Conservation (phyloP, 2,113 vertebrate genomes). For the Platycercus adscitus region DNA sequence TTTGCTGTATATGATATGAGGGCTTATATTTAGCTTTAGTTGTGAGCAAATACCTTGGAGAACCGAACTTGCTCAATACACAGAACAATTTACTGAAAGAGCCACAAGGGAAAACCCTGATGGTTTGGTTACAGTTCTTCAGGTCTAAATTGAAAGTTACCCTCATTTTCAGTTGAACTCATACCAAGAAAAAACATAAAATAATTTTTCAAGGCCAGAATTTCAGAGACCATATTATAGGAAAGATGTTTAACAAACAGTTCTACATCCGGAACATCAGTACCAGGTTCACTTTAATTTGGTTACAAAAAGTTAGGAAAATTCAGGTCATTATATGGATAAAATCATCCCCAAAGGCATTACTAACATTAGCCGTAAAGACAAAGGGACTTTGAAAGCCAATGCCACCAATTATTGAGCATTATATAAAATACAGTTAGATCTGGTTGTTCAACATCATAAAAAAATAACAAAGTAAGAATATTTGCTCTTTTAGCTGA, state of each 20-base stretch:
- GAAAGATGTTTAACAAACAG: neutral
- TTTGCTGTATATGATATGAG: neutral
- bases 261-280: neutral
- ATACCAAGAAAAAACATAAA: neutral
- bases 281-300: neutral
- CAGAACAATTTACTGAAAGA: constrained; percentile 45
- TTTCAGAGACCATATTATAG: neutral
- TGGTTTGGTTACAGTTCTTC: neutral
- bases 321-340: neutral
- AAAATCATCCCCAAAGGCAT: neutral
- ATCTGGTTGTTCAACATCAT: neutral
- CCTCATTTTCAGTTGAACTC: neutral
- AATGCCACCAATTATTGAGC: neutral
- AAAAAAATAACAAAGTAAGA: neutral
- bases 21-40: neutral
- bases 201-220: neutral
- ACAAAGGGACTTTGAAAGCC: neutral
- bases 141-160: neutral
- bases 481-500: neutral
- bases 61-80: constrained; percentile 35
- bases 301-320: neutral
- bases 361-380: neutral
- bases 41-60: neutral
- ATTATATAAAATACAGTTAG: neutral
- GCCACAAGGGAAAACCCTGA: neutral